phyloP scores from a whole-genome alignment of 2,113 vertebrate species.

The Noctilio leporinus region DNA sequence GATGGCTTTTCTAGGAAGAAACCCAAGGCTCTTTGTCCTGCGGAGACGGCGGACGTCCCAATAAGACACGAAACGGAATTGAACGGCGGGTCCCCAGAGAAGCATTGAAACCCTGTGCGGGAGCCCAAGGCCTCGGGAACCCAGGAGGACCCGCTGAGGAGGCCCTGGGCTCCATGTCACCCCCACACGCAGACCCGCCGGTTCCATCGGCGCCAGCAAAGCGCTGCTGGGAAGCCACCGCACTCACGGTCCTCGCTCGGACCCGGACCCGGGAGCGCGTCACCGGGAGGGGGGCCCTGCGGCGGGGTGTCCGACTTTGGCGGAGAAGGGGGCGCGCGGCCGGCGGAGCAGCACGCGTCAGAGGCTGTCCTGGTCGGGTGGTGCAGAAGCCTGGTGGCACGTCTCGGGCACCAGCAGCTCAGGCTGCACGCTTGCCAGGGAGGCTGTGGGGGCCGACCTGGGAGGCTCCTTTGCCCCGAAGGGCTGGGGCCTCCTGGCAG shows the following conservation, averaged over 20 bases:
- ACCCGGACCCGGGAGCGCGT: too few species aligned
- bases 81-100: background rate
- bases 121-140: background rate
- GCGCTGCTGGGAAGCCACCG: background rate
- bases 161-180: background rate
- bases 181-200: background rate
- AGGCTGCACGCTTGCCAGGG: too few species aligned
- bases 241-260: too few species aligned
- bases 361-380: too few species aligned
- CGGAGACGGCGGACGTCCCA: background rate
- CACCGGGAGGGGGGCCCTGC: too few species aligned
- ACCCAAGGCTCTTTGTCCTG: background rate
- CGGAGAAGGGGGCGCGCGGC: too few species aligned
- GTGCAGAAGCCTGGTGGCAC: too few species aligned
- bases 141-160: background rate
- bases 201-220: background rate
- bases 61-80: conserved; percentile 43
- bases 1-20: background rate
- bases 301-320: too few species aligned
- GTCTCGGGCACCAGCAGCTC: too few species aligned
- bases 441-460: too few species aligned
- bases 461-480: background rate
- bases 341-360: too few species aligned
- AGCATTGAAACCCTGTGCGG: background rate
- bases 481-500: accelerated